These are phyloP conservation scores for Lonchura striata DNA, from an alignment of 2,113 vertebrate genomes.

Conservation along the genomic window DNA sequence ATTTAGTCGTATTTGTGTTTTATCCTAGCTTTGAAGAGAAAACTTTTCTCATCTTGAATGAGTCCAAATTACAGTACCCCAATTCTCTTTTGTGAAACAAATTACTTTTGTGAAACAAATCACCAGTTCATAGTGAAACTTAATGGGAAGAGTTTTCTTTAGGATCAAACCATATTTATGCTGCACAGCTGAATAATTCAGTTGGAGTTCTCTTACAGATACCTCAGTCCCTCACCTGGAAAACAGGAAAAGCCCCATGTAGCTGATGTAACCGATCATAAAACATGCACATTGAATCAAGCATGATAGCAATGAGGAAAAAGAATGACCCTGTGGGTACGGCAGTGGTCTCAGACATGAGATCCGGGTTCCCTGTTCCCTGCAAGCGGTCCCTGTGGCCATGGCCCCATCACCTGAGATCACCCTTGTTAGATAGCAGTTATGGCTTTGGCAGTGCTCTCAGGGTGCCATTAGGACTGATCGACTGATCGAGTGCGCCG, in stretches of 20 bases:
- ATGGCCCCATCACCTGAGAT: background rate
- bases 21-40: background rate
- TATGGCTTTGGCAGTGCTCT: background rate
- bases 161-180: background rate
- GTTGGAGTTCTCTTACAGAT: background rate
- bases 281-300: rapidly evolving
- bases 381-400: background rate
- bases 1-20: background rate
- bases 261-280: rapidly evolving
- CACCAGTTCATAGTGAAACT: background rate
- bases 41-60: background rate
- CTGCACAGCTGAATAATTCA: background rate
- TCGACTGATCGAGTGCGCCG: background rate
- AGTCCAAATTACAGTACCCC: background rate
- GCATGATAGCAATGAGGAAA: background rate
- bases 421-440: background rate
- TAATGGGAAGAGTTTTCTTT: background rate
- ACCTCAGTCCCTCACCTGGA: background rate
- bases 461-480: background rate
- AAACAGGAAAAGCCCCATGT: background rate
- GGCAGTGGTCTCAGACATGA: background rate
- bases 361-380: background rate
- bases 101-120: background rate
- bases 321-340: background rate
- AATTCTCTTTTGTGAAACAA: background rate